Conservation (phyloP, 2,797 vertebrate genomes). For the Poecilia velifera region DNA sequence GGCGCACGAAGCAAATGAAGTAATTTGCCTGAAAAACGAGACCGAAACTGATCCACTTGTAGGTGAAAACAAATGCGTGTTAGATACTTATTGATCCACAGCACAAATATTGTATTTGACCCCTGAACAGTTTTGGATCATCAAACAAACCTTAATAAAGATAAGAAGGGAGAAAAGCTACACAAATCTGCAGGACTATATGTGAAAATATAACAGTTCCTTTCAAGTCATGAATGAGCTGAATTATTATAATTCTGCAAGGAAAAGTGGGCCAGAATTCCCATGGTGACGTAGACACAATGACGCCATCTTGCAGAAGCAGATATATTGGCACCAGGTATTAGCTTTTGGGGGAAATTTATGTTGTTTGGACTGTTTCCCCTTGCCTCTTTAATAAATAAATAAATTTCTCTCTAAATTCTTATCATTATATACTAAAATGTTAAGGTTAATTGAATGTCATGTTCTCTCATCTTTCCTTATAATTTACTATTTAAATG, state of each 20-base stretch:
- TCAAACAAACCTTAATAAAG: neutral
- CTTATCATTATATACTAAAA: neutral
- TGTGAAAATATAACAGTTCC: neutral
- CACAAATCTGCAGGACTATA: neutral
- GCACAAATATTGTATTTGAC: neutral
- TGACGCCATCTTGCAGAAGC: neutral
- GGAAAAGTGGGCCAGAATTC: neutral
- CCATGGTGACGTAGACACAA: neutral
- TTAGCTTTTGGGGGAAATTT: neutral
- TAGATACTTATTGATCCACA: neutral
- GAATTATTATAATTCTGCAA: neutral
- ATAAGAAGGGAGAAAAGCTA: neutral
- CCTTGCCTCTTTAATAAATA: no score
- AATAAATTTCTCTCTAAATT: neutral
- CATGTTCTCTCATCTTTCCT: neutral
- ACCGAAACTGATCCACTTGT: neutral
- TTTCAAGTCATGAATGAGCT: neutral
- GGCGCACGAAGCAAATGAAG: conserved; percentile 46
- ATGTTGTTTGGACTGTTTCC: no score
- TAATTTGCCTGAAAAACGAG: neutral
- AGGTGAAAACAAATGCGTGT: neutral
- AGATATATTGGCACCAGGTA: neutral
- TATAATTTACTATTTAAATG: neutral
- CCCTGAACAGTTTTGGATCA: neutral
- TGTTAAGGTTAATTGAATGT: neutral